phyloP scores from a whole-genome alignment of 2,888 invertebrate species.

The Maniola hyperantus region DNA sequence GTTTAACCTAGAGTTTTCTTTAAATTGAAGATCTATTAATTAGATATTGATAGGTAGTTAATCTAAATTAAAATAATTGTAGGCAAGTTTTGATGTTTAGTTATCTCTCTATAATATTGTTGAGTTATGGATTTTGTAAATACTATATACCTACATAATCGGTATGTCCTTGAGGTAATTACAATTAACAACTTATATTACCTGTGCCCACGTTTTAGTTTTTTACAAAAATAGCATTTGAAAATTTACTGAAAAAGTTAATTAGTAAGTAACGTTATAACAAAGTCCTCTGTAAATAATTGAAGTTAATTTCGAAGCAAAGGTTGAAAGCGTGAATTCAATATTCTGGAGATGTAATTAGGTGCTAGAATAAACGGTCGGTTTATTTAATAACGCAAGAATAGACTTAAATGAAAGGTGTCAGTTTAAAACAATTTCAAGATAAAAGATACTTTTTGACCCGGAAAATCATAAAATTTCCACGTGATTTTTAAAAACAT shows the following conservation, averaged over 20 bases:
- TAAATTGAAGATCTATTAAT: no score
- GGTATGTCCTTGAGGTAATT: no score
- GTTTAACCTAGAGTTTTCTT: no score
- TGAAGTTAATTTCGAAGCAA: slow-evolving; percentile 13
- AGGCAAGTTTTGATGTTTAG: no score
- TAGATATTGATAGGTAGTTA: no score
- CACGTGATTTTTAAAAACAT: no score
- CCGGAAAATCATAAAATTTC: no score
- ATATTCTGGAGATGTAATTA: slow-evolving; percentile 10
- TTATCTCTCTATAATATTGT: no score
- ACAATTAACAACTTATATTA: no score
- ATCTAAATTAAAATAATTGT: no score
- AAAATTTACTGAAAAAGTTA: neutral
- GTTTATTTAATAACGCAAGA: slow-evolving; percentile 5
- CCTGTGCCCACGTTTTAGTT: neutral
- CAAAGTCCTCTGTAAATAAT: slow-evolving; percentile 11
- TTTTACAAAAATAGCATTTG: neutral
- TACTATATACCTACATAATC: no score
- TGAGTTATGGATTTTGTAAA: no score
- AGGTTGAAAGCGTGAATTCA: slow-evolving; percentile 12
- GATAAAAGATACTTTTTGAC: neutral
- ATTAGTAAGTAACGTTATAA: neutral
- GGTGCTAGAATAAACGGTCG: neutral
- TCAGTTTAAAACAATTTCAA: neutral
- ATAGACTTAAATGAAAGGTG: neutral